Base-by-base conservation (phyloP, 1,140 invertebrate genomes). In the Gonioctena quinquepunctata region DNA sequence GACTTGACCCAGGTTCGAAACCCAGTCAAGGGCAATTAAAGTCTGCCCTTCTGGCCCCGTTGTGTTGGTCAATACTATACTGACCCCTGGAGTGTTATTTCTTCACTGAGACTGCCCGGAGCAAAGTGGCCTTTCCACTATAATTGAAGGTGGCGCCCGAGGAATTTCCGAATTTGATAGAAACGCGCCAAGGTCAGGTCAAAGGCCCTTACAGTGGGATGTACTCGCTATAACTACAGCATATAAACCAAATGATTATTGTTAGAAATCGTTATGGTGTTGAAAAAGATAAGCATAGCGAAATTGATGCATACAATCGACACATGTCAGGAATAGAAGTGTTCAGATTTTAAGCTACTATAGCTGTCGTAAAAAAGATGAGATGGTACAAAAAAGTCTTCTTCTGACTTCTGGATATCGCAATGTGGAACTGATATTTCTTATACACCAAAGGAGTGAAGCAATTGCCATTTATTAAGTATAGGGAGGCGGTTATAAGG, bases 241-340 rank as follows among this genome's bases (percentile, higher is more conserved):
- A 66, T 66, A 66, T 23, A n/a, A n/a, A n/a, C n/a, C n/a, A 54
- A 25, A 26, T 66, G 16, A 27, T 66, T 56, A 66, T 50, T 49
- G 62, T 65, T 22, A 65, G 48, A 50, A 65, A 65, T n/a, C 11
- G 21, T 13, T 65, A 65, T 50, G 62, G 62, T 21, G 42, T 42
- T 19, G 27, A 65, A 65, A 65, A 65, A 25, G 21, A 65, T n/a
- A 65, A 65, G 48, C 62, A 18, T 65, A 16, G n/a, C n/a, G 62
- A 65, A 65, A 65, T 65, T 11, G 62, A 49, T 65, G 62, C 27
- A 21, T 65, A 65, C 48, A 65, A 65, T 22, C 42, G 62, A 22
- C 62, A 65, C 23, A 65, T 65, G 62, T 65, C 62, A 49, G 62
- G 48, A 65, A 65, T 52, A 49, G n/a, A 65, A 65, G 62, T 21